Base-by-base conservation (phyloP, 1,140 invertebrate genomes). In the Drosophila virilis region DNA sequence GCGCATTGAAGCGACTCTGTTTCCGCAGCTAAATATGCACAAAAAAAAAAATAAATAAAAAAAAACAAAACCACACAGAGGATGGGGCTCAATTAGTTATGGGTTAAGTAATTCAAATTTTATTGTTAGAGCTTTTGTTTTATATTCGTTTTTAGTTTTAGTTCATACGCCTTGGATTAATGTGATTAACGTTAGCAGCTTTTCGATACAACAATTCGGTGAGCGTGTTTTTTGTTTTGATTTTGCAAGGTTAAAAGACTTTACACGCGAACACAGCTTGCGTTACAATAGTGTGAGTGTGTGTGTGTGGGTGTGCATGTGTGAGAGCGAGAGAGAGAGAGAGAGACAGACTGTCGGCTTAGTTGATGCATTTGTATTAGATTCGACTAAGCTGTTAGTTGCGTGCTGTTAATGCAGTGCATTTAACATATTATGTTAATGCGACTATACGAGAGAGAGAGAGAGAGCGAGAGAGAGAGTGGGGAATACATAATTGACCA, bases 1-100 rank as follows among this genome's bases (percentile, higher is more conserved):
- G 94, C 12, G 97, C 96, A 92, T 97, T 96, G 93, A 97, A 98
- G 48, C 94, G 94, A 78, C 95, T 94, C 46, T 94, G 94, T 93
- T 96, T 96, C 73, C 96, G 94, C 85, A 96, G 95, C 96, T 97
- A 69, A 37, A 72, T 62, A 32, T 55, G 37, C 46, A 45, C 78
- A 35, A 5, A 4, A 28, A 64, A 42, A 40, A 43, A 37, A 64
- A 42, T 17, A 17, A 82, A 33, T 2, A 22, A 22, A 64, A 42
- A 40, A 43, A 37, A 50, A 32, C 1, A 57, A 40, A 64, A 48
- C 28, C 57, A 69, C 35, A 78, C 28, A 62, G 13, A 46, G 5
- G 17, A 42, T 17, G 33, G 8, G 42, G 33, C 22, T 10, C 67
- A 67, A 60, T 59, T 59, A 51, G 38, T 72, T 32, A 40, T 15